phyloP scores from a whole-genome alignment of 1,140 invertebrate species.

The Andrena cerasifolii region DNA sequence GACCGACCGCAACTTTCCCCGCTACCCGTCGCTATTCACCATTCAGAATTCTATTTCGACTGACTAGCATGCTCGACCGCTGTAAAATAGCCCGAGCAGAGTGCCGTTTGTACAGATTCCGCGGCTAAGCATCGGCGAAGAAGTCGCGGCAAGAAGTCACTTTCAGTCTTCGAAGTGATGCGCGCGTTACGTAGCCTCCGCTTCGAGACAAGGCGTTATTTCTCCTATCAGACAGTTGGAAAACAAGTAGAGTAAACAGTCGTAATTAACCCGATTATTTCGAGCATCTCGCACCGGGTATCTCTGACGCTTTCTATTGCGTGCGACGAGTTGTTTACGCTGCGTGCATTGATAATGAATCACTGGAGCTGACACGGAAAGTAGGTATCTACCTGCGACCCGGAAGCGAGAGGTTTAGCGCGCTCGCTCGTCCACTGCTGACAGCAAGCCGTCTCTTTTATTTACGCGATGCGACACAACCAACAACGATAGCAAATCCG shows the following conservation, averaged over 20 bases:
- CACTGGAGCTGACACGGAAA: neutral
- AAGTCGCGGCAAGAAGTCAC: neutral
- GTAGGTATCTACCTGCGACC: no score
- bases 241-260: neutral
- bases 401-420: neutral
- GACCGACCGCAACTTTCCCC: neutral
- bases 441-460: no score
- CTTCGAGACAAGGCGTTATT: neutral
- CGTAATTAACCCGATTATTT: slow-evolving; percentile 7
- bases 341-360: neutral
- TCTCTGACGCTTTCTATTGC: neutral
- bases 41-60: neutral
- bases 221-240: neutral
- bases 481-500: no score
- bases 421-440: neutral
- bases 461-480: no score
- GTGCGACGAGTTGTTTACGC: neutral
- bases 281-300: neutral
- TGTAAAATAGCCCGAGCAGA: neutral
- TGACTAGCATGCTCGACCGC: no score
- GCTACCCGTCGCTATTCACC: no score
- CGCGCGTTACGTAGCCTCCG: neutral
- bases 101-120: neutral
- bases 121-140: neutral
- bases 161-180: neutral